Evolutionary conservation across 1,140 invertebrate species (phyloP).

Genomic region (Sycophaga agraensis): DNA sequence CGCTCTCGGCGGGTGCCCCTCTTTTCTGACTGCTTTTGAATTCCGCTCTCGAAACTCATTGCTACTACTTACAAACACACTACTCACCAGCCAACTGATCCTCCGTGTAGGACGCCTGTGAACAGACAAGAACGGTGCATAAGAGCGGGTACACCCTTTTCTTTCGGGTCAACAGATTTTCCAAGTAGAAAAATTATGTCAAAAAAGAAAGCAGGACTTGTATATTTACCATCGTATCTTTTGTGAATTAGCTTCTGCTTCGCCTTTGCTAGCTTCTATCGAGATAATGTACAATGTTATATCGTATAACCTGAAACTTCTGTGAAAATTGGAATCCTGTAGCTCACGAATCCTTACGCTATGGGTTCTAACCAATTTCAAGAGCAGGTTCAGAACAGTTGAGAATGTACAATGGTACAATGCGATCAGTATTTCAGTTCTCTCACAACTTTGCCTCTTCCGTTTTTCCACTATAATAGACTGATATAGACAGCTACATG

Average conservation of each 20-base stretch:
- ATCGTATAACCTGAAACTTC: no score
- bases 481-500: neutral
- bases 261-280: neutral
- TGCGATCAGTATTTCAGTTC: no score
- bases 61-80: neutral
- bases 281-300: no score
- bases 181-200: neutral
- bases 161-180: neutral
- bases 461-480: no score
- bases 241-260: neutral
- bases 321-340: no score
- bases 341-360: no score
- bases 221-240: conserved; percentile 6
- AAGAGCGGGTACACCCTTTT: neutral
- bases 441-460: no score
- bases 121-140: conserved; percentile 41
- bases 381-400: no score
- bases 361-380: no score
- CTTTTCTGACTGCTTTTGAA: conserved; percentile 40
- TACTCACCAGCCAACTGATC: conserved; percentile 86
- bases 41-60: neutral
- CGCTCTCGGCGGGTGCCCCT: conserved; percentile 23
- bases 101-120: conserved; percentile 83
- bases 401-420: no score
- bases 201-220: neutral